Percentiles rank a stretch among this genome's conserved stretches.
Conservation (phyloP, 2,113 vertebrate genomes). For the Syrmaticus mikado region DNA sequence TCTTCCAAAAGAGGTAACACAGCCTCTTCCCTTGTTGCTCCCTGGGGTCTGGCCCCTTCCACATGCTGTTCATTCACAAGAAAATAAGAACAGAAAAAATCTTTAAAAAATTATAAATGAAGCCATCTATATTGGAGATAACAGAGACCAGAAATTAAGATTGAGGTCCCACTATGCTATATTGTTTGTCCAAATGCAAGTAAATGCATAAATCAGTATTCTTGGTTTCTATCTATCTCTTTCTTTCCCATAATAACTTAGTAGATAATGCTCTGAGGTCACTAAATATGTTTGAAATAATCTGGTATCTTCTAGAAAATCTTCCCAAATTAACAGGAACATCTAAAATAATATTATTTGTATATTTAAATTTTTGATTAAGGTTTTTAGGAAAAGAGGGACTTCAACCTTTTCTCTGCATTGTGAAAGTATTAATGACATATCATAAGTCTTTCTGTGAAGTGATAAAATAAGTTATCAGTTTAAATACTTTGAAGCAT, state of each 20-base stretch:
- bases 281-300: not conserved
- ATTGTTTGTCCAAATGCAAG: not conserved
- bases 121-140: not conserved
- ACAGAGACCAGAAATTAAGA: not conserved
- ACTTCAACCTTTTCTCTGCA: not conserved
- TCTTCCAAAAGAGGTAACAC: accelerated
- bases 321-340: not conserved
- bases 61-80: not conserved
- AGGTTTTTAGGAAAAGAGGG: not conserved
- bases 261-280: not conserved
- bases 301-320: not conserved
- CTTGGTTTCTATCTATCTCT: not conserved
- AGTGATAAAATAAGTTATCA: not conserved
- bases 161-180: not conserved
- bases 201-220: not conserved
- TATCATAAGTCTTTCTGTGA: not conserved
- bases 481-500: slow-evolving; percentile 8
- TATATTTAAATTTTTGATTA: not conserved
- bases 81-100: not conserved
- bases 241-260: not conserved
- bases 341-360: not conserved
- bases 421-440: not conserved
- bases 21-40: not conserved
- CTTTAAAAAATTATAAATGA: not conserved
- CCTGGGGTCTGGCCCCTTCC: not conserved